Evolutionary conservation across 1,140 invertebrate species (phyloP), one percentile per base, ranked within the genome.

Genomic region (Ptiloglossa arizonensis): DNA sequence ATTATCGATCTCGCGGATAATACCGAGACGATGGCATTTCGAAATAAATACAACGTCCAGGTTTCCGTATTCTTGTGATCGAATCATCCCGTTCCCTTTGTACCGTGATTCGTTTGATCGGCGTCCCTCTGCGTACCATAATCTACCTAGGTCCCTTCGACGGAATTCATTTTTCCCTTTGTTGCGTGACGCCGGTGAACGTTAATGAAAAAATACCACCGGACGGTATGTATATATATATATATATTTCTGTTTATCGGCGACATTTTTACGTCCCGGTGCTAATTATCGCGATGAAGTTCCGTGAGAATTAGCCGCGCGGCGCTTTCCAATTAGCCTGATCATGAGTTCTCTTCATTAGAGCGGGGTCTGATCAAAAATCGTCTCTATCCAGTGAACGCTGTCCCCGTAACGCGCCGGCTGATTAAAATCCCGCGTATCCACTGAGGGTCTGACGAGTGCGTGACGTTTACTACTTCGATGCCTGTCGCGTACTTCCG

Each of bases 361-460:
- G 66, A 6, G 17, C 35, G 22, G 35, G 44, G 56, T 59, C 56
- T 52, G 74, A 62, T 77, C 56, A 62, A 77, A 41, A 77, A 70
- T 77, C 67, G 54, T 54, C 27, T 35, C 17, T 44, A 27, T 41
- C 32, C 56, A 11, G 8, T 19, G 57, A 19, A 24, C 46, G 46
- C 22, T 41, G 38, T 24, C 9, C 44, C 38, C 54, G 67, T 76
- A 69, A 69, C 56, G 32, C 52, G 44, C 9, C 66, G 54, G 46
- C 35, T 77, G 74, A 77, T 70, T 77, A 77, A 77, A 77, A 77
- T 60, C 56, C 66, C 32, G 74, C 35, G 74, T 54, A 67, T 60
- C 56, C 35, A 27, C n/a, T 22, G 29, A 11, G 17, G n/a, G 66
- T 48, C 52, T 35, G 54, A 46, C 44, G 50, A 68, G 41, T 38